A percentile compares a stretch with the other conserved stretches of the same genome.
These are phyloP conservation scores for Trissolcus brochymenae DNA, from an alignment of 2,888 invertebrate genomes.

Conservation along the genomic window DNA sequence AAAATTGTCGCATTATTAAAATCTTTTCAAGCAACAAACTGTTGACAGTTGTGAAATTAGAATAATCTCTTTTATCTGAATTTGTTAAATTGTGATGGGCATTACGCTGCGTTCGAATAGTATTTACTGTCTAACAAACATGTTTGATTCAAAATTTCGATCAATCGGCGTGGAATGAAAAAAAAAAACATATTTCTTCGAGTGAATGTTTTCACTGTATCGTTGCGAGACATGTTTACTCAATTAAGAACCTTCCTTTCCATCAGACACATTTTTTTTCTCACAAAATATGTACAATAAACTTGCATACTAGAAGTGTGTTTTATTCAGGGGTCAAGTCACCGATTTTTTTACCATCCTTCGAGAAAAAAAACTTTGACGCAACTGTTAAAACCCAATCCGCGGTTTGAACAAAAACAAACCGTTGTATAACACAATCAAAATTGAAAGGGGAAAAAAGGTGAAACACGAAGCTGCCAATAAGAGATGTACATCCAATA, in stretches of 20 bases:
- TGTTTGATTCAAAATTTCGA: conserved; percentile 5
- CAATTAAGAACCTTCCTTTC: conserved; percentile 31
- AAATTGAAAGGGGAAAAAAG: no score
- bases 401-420: no score
- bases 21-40: conserved; percentile 17
- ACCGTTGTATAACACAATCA: no score
- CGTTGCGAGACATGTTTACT: conserved; percentile 35
- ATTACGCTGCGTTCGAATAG: conserved; percentile 50
- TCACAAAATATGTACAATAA: conserved; percentile 55
- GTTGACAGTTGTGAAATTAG: conserved; percentile 33
- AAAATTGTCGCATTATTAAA: background rate
- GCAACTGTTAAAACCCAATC: conserved; percentile 4
- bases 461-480: no score
- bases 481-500: no score
- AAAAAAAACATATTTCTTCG: conserved; percentile 31
- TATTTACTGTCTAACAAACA: conserved; percentile 30
- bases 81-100: conserved; percentile 53
- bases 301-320: conserved; percentile 50
- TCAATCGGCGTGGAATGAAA: conserved; percentile 3
- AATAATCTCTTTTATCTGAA: conserved; percentile 13
- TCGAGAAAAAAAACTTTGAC: background rate
- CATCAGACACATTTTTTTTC: conserved; percentile 54
- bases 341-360: conserved; percentile 24
- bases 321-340: conserved; percentile 60
- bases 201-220: conserved; percentile 35